Conservation (phyloP, 2,113 vertebrate species). For the Ptilonorhynchus violaceus region DNA sequence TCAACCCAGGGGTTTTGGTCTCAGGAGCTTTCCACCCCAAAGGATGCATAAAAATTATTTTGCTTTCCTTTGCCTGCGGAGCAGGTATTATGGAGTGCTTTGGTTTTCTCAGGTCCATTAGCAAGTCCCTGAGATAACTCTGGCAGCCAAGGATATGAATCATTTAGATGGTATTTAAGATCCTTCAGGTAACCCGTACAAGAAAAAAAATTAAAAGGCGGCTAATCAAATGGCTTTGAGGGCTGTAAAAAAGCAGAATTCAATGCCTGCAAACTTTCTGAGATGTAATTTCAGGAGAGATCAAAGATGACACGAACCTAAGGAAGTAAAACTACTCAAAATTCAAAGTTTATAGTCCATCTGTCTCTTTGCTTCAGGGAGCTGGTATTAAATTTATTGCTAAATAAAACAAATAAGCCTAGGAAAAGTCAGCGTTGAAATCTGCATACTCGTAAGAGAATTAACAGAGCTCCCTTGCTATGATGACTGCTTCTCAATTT, state of each 20-base stretch:
- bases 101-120: not conserved
- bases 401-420: conserved; percentile 80
- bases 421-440: conserved; percentile 64
- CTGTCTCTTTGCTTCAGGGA: conserved; percentile 78
- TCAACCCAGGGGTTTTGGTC: not conserved
- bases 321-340: conserved; percentile 70
- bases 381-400: conserved; percentile 77
- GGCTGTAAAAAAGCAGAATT: conserved; percentile 35
- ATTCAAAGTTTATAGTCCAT: conserved; percentile 80
- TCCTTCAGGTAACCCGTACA: not conserved
- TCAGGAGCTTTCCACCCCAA: not conserved
- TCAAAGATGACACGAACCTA: conserved; percentile 60
- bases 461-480: conserved; percentile 69
- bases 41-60: not conserved
- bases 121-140: not conserved
- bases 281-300: conserved; percentile 72
- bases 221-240: conserved; percentile 7
- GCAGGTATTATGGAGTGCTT: not conserved
- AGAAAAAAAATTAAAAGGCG: not conserved
- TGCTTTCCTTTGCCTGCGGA: not conserved
- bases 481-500: conserved; percentile 81
- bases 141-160: not conserved
- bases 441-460: conserved; percentile 75
- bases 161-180: not conserved
- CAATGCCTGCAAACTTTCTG: conserved; percentile 61